Base-by-base conservation (phyloP, 2,797 vertebrate species). In the Psittacula echo region DNA sequence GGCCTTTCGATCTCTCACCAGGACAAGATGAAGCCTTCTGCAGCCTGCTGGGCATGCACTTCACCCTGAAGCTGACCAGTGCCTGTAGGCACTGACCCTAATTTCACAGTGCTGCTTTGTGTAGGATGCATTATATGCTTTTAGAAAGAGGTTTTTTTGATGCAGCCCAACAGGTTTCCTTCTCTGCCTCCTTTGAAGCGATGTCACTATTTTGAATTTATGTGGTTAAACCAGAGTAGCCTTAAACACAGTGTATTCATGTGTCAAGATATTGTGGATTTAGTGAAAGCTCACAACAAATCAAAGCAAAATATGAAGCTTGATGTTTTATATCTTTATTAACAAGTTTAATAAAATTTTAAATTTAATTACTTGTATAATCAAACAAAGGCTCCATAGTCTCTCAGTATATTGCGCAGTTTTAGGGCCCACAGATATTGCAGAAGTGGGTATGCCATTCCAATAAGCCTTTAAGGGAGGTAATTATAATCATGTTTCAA, bases 331-430 rank as follows among this genome's bases (percentile, higher is more conserved):
- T 70, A 37, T 87, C 67, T 85, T 95, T 89, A 92, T 96, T 96
- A 91, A 82, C 11, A 88, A 79, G 41, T 82, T 94, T 87, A 95
- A 93, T 91, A 86, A 34, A 80, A 84, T 70, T 91, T 94, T 72
- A 86, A 87, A 96, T 95, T 70, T 89, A 90, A 94, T 96, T 95
- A 85, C 85, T 64, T 82, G 42, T 87, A 67, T 75, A 95, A 97
- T 96, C 93, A 96, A 95, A 95, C 89, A 96, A 95, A 92, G 60
- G 47, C 58, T 82, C 66, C 53, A 60, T 16, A 81, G 12, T 74
- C 24, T 82, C 32, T 47, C 32, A 50, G 29, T 71, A 41, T 79
- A 89, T 77, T 27, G 5, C 45, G 93, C 45, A 93, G 62, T 45
- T 92, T 93, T 76, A 87, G 41, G 34, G 9, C 12, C 3, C 73